Evolutionary conservation across 1,140 invertebrate genomes (phyloP), one percentile per base, ranked within the genome.

Genomic region (Drosophila saltans): DNA sequence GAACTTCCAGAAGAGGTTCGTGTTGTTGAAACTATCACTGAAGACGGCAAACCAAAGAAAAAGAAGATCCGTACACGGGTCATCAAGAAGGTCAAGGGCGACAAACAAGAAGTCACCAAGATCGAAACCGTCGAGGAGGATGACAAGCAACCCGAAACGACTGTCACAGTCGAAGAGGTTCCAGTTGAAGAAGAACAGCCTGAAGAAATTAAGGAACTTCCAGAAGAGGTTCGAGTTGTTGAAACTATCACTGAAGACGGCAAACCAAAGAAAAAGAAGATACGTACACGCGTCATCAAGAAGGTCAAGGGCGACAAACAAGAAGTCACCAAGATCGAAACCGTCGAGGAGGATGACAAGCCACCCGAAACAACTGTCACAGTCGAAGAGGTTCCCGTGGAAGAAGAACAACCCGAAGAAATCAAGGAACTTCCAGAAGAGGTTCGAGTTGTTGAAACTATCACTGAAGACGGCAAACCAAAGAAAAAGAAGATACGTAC

Each of bases 401-500:
- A 48, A 30, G 45, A 48, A 30, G 4, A 30, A 30, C 28, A 66
- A 0, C 64, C 55, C 21, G 64, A 66, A 43, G 39, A 66, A 7
- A 45, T 66, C 3, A 1, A 43, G n/a, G 64, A 58, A 10, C 64
- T 66, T 24, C 64, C 64, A 10, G 64, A 66, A 3, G 64, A 58
- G 16, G 64, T 66, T 11, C 64, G 55, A 3, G 64, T 66, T 3
- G 43, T 72, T 16, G 69, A 72, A 66, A 36, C 69, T 0, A 7
- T 72, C 0, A 33, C 69, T 2, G 69, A 72, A 61, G 69, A 72
- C 5, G 69, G 69, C 24, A 71, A 59, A 21, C 69, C 63, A 5
- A 71, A 71, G 57, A 66, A 71, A 39, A 71, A 71, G 41, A 71
- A 66, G 63, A 71, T 71, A 30, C 63, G 69, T 10, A 71, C 69